A percentile compares a stretch with the other conserved stretches of the same genome.
Evolutionary conservation across 2,888 invertebrate species (phyloP).

Genomic region (Zygogramma bicolorata): DNA sequence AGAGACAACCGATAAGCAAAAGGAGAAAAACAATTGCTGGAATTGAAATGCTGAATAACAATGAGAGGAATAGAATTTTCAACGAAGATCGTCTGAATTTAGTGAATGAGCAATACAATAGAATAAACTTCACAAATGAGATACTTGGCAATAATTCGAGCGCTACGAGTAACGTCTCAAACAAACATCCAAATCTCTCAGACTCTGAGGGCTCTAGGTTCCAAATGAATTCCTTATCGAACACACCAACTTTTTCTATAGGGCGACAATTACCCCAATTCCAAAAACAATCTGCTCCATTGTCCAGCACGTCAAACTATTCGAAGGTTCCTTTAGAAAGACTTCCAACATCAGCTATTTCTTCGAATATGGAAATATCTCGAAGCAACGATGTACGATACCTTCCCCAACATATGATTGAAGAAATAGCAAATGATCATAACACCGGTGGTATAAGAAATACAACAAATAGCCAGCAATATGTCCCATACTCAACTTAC

Average conservation of each 20-base stretch:
- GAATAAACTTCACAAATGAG: neutral
- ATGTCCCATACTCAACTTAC: neutral
- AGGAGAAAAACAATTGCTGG: slow-evolving; percentile 27
- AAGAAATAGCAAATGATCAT: neutral
- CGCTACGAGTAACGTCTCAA: neutral
- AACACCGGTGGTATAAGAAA: neutral
- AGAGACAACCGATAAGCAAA: neutral
- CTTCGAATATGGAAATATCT: neutral
- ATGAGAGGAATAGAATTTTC: neutral
- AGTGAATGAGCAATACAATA: neutral
- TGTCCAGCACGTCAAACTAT: neutral
- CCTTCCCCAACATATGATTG: neutral
- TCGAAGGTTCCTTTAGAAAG: no score
- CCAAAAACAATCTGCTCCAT: neutral
- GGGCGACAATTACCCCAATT: neutral
- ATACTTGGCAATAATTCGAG: neutral
- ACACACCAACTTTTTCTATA: neutral
- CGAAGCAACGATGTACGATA: neutral
- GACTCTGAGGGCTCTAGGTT: neutral
- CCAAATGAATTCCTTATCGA: neutral
- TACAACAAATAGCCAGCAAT: neutral
- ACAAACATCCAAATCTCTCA: neutral
- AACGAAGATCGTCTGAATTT: neutral
- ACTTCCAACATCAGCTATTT: no score
- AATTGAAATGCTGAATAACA: neutral